phyloP scores from a whole-genome alignment of 2,113 vertebrate species.

The Tachycineta bicolor region DNA sequence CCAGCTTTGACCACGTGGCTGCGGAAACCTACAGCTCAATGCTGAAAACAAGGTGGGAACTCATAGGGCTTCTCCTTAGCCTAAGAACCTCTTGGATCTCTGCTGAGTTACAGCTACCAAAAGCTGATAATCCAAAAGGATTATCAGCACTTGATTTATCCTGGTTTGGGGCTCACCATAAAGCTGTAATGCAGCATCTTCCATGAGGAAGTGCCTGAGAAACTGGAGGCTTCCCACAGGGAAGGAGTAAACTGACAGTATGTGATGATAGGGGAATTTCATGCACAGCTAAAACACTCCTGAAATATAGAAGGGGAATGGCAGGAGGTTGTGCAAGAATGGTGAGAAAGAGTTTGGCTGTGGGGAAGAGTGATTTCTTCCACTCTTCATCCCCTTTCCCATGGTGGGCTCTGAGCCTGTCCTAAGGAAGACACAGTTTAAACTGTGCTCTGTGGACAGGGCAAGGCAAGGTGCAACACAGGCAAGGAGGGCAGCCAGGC shows the following conservation, averaged over 20 bases:
- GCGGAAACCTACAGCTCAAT: neutral
- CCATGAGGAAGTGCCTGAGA: neutral
- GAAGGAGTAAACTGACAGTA: neutral
- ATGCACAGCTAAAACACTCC: neutral
- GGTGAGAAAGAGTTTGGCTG: neutral
- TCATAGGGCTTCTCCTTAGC: neutral
- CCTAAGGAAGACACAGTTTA: fast-evolving
- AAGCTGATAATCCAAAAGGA: neutral
- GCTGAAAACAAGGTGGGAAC: neutral
- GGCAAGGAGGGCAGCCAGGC: neutral
- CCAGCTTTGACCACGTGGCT: neutral
- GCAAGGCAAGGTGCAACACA: fast-evolving
- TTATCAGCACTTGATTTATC: neutral
- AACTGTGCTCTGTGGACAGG: neutral
- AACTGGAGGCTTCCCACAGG: neutral
- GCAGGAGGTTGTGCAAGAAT: neutral
- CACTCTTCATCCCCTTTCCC: neutral
- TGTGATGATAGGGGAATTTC: neutral
- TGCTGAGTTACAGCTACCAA: neutral
- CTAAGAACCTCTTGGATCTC: neutral
- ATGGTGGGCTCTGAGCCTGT: neutral
- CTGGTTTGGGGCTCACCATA: neutral
- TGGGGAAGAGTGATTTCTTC: neutral
- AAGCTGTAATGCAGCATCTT: neutral
- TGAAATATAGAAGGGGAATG: neutral